phyloP scores from a whole-genome alignment of 2,797 vertebrate genomes.

The Corythornis leucogaster region DNA sequence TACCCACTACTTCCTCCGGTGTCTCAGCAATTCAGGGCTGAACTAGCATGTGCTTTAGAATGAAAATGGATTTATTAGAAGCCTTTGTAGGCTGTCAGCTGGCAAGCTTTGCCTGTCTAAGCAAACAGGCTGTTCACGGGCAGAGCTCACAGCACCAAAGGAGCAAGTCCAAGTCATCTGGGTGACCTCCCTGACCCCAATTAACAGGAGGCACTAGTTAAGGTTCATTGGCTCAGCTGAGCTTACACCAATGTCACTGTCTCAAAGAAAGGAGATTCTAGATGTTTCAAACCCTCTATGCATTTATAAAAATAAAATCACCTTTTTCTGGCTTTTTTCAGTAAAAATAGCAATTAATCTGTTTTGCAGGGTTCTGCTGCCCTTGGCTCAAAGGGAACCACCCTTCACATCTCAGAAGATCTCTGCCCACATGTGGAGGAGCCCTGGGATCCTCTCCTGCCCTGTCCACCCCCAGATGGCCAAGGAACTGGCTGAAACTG shows the following conservation, averaged over 20 bases:
- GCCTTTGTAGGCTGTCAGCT: background rate
- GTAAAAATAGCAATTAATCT: background rate
- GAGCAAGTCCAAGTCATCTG: background rate
- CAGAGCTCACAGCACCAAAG: background rate
- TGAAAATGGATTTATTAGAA: background rate
- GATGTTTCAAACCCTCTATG: background rate
- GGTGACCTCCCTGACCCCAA: background rate
- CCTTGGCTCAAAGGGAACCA: background rate
- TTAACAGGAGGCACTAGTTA: background rate
- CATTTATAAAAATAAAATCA: background rate
- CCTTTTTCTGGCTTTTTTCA: background rate
- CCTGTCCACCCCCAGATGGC: background rate
- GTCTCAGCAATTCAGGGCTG: background rate
- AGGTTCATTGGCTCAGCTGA: background rate
- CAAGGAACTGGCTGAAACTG: background rate
- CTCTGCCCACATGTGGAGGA: background rate
- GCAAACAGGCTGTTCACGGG: background rate
- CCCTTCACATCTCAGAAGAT: background rate
- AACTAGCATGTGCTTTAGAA: background rate
- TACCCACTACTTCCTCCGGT: background rate
- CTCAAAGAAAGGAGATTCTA: background rate
- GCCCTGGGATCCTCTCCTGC: fast-evolving
- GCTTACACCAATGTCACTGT: background rate
- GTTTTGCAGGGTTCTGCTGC: background rate
- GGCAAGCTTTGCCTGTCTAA: background rate